Base-by-base conservation (phyloP, 2,888 invertebrate genomes). In the Sinhomidia bicolor region DNA sequence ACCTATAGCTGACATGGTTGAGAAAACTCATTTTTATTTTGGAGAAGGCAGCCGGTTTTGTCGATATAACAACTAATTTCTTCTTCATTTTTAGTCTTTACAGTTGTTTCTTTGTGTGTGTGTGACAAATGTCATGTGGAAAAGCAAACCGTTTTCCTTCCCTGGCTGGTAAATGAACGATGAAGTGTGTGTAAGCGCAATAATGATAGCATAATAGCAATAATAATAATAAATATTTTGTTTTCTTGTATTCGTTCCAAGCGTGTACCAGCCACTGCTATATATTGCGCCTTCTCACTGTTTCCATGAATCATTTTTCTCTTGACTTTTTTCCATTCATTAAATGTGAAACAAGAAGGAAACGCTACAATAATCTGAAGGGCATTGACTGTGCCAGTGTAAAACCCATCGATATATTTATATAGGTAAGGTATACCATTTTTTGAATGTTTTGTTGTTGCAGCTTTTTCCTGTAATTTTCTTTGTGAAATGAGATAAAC, bases 51-150 rank as follows among this genome's bases (percentile, higher is more conserved):
- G 74, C 78, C 54, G 57, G 78, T 79, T 79, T 79, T 79, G 78
- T 79, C 78, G 78, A 79, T 79, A 54, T 57, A 79, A 79, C 32
- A 79, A 79, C 54, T 79, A 57, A 79, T 79, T 79, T 79, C 78
- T 79, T 79, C 17, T 57, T 47, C n/a, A n/a, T 74, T 68, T 68
- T 74, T 68, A 32, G 47, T 51, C 78, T 57, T 54, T 23, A 47
- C 78, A 14, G 57, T 54, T 79, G 54, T 79, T 79, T 36, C 54
- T 9, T 79, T 36, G 20, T 54, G 36, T 79, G 29, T 23, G 7
- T 74, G 23, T 79, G 57, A 79, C 78, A 79, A 57, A 20, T 57
- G 78, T 57, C 57, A 79, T 79, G 57, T 79, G 44, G 14, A 60
- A 65, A 26, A 10, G 65, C 1, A 41, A 47, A 23, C 44, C 68